Conservation (phyloP, 2,113 vertebrate species). For the Eonycteris spelaea region DNA sequence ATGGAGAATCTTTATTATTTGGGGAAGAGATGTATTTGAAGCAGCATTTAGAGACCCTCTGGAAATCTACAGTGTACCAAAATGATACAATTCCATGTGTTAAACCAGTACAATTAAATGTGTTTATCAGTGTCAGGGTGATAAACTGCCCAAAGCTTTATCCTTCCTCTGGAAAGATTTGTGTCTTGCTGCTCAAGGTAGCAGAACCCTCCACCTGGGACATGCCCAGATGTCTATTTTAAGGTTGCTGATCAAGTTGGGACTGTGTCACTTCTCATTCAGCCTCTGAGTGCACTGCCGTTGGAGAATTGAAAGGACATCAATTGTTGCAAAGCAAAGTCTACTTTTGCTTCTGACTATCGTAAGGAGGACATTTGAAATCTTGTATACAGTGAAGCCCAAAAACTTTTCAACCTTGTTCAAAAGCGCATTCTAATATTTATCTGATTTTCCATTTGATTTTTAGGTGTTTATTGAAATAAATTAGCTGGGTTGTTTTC, state of each 20-base stretch:
- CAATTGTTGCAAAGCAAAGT: background rate
- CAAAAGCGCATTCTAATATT: background rate
- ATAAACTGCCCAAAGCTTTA: background rate
- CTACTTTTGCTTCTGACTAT: background rate
- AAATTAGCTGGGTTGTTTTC: background rate
- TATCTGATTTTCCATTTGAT: background rate
- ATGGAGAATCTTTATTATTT: background rate
- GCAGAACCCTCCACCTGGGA: background rate
- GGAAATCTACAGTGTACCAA: background rate
- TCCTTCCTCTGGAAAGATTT: background rate
- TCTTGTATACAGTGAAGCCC: background rate
- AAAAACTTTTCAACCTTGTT: background rate
- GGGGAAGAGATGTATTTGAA: background rate
- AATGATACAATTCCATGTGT: background rate
- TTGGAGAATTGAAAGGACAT: background rate
- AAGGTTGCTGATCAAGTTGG: background rate
- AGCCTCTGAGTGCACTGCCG: background rate
- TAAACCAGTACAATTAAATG: background rate
- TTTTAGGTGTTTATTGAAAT: background rate
- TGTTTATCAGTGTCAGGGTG: background rate
- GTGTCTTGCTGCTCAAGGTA: background rate
- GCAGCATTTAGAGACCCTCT: background rate
- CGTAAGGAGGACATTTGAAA: background rate
- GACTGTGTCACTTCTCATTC: background rate
- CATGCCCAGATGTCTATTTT: too few relatives aligned